A percentile compares a stretch with the other conserved stretches of the same genome.
Conservation (phyloP, 2,797 vertebrate genomes). For the Alcedo atthis region DNA sequence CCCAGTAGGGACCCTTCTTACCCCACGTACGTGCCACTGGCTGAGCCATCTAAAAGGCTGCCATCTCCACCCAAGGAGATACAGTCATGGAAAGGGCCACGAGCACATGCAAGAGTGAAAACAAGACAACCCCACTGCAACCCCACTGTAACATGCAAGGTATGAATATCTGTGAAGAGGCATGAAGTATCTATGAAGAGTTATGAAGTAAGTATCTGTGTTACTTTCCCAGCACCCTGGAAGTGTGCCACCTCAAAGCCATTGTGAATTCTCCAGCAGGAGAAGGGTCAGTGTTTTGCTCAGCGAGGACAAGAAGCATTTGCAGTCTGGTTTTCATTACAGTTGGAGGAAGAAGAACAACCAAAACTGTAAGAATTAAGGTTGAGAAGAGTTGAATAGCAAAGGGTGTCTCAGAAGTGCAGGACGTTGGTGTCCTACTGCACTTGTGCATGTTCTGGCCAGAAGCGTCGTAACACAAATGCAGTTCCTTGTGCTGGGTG, state of each 20-base stretch:
- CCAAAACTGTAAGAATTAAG: background rate
- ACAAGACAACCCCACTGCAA: background rate
- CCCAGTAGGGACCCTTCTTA: background rate
- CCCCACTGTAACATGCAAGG: accelerated
- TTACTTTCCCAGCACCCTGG: background rate
- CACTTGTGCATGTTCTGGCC: background rate
- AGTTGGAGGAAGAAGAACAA: background rate
- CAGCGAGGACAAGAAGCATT: background rate
- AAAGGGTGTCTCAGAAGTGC: background rate
- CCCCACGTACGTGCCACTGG: background rate
- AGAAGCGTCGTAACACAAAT: background rate
- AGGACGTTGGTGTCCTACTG: background rate
- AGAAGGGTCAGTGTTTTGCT: background rate
- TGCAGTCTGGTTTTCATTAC: background rate
- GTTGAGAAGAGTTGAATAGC: background rate
- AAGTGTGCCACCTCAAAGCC: background rate
- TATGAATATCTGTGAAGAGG: too few species aligned
- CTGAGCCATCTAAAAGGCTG: background rate
- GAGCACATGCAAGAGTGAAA: background rate
- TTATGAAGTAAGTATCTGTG: background rate
- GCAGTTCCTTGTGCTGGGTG: background rate
- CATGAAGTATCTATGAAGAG: background rate
- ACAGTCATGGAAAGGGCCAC: background rate
- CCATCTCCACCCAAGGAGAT: accelerated
- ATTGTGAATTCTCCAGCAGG: background rate